Base-by-base conservation (phyloP, 2,888 invertebrate species). In the Syrphus vitripennis region DNA sequence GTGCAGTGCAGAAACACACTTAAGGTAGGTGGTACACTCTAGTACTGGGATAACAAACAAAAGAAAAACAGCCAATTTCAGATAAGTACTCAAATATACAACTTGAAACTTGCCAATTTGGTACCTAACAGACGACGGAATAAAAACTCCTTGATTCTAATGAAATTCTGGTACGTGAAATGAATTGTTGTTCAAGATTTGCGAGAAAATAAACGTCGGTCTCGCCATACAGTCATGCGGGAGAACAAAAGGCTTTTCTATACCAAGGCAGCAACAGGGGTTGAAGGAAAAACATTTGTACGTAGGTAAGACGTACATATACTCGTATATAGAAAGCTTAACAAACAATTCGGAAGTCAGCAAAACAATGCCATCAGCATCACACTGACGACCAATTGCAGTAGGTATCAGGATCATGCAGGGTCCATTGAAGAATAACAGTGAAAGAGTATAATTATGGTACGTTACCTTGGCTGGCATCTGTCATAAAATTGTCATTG, bases 21-120 rank as follows among this genome's bases (percentile, higher is more conserved):
- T n/a, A 61, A 16, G n/a, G 10, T 12, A 16, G 10, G 9, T n/a
- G 55, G 31, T 19, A 50, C 50, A 24, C 24, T 50, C 14, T 14
- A 10, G 31, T 14, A 34, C 19, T 34, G 14, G 14, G 21, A 31
- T n/a, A n/a, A n/a, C n/a, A n/a, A n/a, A 34, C 57, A 34, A 21
- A 16, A 7, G n/a, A 37, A 26, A 63, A 29, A 29, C 16, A 75
- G 74, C 79, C 74, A 83, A 83, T 80, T 81, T 57, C 69, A n/a
- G 45, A 67, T 26, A 81, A 81, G 82, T 76, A 57, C 70, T 53
- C 76, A 48, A 82, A 71, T 82, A 61, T 37, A 82, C 77, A 74
- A 86, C 82, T 86, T 78, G 70, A 86, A 86, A 86, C 86, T 86
- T 86, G 74, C 77, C 81, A 86, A 86, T 81, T 86, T 78, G 82